Evolutionary conservation across 2,888 invertebrate genomes (phyloP), one percentile per base, ranked within the genome.

Genomic region (Drosophila mimica): DNA sequence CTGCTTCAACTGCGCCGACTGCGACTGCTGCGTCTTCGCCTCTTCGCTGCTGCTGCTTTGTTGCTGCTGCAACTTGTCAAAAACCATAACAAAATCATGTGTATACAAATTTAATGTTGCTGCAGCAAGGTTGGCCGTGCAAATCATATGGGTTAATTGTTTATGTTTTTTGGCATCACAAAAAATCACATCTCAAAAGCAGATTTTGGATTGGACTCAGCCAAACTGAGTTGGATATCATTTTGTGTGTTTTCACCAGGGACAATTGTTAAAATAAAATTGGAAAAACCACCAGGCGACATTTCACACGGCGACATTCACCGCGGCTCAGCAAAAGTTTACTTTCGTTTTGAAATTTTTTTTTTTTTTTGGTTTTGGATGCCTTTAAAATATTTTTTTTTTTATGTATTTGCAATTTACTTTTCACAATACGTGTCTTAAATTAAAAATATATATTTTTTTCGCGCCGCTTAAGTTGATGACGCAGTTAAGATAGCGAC

Each of bases 271-370:
- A 46, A 70, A 79, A 76, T 80, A 75, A 68, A 88, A 70, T 82
- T 81, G 81, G 88, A 74, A 85, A 82, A 85, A 79, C 83, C 85
- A 34, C 49, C 59, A 63, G 67, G 66, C 70, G 68, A 68, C 70
- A 53, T 65, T 48, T 40, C 33, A 33, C 64, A 60, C 38, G 48
- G 62, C 68, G 49, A 71, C 82, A 67, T 72, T 84, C 81, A 73
- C 74, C 69, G 61, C 31, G 43, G 60, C 51, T 36, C 25, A 15
- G 57, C 68, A 63, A 75, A 81, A 85, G 73, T 68, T 86, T 83
- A 85, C 85, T 86, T 86, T 86, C 85, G 83, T 81, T 86, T 88
- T 81, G 85, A 88, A 85, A 83, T 59, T 58, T 64, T 58, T 4
- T 49, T 6, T 30, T 17, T 49, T 49, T 15, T 5, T 17, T 4